Conservation (phyloP, 1,140 invertebrate genomes). For the Eumaeus atala region DNA sequence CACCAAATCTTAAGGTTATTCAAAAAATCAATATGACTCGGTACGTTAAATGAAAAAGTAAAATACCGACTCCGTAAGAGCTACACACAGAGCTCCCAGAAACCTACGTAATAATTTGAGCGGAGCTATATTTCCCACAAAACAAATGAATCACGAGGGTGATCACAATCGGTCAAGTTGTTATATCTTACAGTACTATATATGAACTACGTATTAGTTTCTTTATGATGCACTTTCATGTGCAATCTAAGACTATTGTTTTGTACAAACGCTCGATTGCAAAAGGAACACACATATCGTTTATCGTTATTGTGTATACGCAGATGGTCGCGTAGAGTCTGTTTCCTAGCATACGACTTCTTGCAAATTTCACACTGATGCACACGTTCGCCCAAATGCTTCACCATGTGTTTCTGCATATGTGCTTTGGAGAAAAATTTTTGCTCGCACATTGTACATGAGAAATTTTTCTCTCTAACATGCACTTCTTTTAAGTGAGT, state of each 20-base stretch:
- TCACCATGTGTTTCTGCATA: conserved; percentile 67
- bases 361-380: conserved; percentile 81
- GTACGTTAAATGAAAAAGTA: background rate
- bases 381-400: conserved; percentile 81
- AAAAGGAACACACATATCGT: conserved; percentile 39
- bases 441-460: conserved; percentile 52
- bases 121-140: too few relatives aligned
- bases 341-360: conserved; percentile 76
- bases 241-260: conserved; percentile 49
- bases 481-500: conserved; percentile 61
- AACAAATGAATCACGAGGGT: too few relatives aligned
- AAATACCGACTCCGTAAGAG: too few relatives aligned
- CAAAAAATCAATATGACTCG: background rate
- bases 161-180: too few relatives aligned
- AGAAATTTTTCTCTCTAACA: conserved; percentile 50
- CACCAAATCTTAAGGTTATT: too few relatives aligned
- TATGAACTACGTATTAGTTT: conserved; percentile 7
- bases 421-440: conserved; percentile 55
- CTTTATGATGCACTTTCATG: conserved; percentile 45
- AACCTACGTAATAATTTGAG: too few relatives aligned
- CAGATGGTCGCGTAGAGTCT: conserved; percentile 74
- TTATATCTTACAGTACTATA: too few relatives aligned
- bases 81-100: too few relatives aligned
- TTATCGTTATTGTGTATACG: conserved; percentile 66
- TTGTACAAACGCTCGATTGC: conserved; percentile 46